phyloP scores from a whole-genome alignment of 2,888 invertebrate genomes.

The Nasonia oneida region DNA sequence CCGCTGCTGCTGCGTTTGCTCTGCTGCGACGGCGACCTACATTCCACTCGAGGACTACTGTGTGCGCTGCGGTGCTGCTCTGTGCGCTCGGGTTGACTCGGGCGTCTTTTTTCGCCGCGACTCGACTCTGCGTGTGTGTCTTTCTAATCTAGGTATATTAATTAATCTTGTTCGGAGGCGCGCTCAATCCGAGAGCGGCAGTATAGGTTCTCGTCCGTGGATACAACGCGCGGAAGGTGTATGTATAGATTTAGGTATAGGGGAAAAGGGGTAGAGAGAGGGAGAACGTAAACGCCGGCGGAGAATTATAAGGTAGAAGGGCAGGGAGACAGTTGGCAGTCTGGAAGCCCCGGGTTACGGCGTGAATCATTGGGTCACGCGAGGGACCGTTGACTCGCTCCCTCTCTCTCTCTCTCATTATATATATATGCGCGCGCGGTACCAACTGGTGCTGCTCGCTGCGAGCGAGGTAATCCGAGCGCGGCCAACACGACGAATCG shows the following conservation, averaged over 20 bases:
- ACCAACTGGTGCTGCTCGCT: constrained; percentile 70
- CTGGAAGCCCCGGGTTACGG: constrained; percentile 61
- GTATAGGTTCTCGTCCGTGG: not conserved
- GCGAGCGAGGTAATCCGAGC: constrained; percentile 30
- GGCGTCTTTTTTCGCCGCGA: too few relatives aligned
- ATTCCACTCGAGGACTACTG: not conserved
- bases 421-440: constrained; percentile 62
- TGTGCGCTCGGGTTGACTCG: not conserved
- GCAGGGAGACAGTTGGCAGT: constrained; percentile 63
- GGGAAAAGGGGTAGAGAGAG: constrained; percentile 18
- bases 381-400: constrained; percentile 63
- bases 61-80: too few relatives aligned
- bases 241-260: not conserved
- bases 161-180: too few relatives aligned
- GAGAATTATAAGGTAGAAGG: constrained; percentile 63
- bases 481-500: constrained; percentile 36
- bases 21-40: not conserved
- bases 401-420: constrained; percentile 53
- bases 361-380: constrained; percentile 78
- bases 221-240: not conserved
- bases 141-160: too few relatives aligned
- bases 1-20: not conserved
- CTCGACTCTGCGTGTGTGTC: too few relatives aligned
- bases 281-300: constrained; percentile 61
- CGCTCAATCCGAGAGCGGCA: too few relatives aligned